A percentile compares a stretch with the other conserved stretches of the same genome.
These are phyloP conservation scores for Adelognathus sp. DNA, from an alignment of 2,888 invertebrate species.

Conservation along the genomic window DNA sequence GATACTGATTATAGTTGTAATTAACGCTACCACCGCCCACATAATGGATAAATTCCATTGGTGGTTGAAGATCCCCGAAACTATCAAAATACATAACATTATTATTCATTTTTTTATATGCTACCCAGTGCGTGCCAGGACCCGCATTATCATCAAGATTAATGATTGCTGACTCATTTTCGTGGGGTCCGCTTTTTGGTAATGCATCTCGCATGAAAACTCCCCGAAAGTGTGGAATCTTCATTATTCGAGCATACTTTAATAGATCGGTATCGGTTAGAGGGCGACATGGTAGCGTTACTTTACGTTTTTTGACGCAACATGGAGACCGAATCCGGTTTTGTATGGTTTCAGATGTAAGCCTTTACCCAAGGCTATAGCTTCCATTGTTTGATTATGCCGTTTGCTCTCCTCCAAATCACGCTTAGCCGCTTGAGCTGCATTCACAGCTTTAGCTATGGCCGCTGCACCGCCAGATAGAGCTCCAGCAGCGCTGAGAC, in stretches of 20 bases:
- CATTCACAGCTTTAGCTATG: conserved; percentile 65
- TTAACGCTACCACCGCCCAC: conserved; percentile 51
- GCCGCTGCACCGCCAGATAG: conserved; percentile 46
- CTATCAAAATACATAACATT: conserved; percentile 56
- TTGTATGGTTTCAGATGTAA: conserved; percentile 65
- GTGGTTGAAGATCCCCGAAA: conserved; percentile 55
- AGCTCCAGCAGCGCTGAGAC: conserved; percentile 27
- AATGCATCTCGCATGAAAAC: conserved; percentile 61
- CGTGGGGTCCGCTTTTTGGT: conserved; percentile 39
- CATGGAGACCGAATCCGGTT: conserved; percentile 61
- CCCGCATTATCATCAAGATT: conserved; percentile 61
- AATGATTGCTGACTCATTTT: conserved; percentile 56
- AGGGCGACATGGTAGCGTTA: conserved; percentile 50
- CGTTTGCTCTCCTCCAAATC: conserved; percentile 64
- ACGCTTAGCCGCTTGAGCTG: conserved; percentile 60
- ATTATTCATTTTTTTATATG: conserved; percentile 48
- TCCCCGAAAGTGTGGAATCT: conserved; percentile 60
- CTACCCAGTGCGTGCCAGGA: conserved; percentile 63
- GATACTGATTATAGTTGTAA: conserved; percentile 52
- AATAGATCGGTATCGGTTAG: conserved; percentile 63
- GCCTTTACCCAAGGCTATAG: conserved; percentile 64
- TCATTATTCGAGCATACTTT: conserved; percentile 46
- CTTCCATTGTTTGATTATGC: conserved; percentile 69
- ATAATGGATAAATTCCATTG: conserved; percentile 42
- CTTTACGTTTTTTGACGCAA: conserved; percentile 59